These are phyloP conservation scores for Notolabrus celidotus DNA, from an alignment of 2,797 vertebrate genomes.

Conservation along the genomic window DNA sequence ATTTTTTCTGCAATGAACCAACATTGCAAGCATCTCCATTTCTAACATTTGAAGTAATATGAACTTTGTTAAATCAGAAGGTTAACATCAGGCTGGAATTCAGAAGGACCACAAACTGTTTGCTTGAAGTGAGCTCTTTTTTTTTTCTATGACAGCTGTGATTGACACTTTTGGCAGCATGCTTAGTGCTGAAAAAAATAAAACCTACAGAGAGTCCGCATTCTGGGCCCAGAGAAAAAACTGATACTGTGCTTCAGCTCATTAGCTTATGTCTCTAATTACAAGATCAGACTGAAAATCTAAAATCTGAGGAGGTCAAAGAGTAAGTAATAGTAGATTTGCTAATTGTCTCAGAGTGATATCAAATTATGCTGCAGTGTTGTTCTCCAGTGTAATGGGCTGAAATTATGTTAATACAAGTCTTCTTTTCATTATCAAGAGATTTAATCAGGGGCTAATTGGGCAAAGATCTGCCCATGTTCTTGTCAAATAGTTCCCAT, in stretches of 20 bases:
- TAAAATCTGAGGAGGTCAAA: constrained; percentile 29
- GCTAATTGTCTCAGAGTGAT: constrained; percentile 40
- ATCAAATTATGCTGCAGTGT: constrained; percentile 44
- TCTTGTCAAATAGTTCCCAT: constrained; percentile 15
- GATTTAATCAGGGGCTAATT: constrained; percentile 57
- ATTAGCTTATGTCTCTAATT: constrained; percentile 26
- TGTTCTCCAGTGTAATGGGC: constrained; percentile 46
- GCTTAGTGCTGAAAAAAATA: background rate
- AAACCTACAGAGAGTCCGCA: constrained; percentile 29
- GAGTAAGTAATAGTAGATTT: constrained; percentile 33
- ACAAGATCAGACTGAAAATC: background rate
- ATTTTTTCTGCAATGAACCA: background rate
- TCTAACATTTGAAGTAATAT: constrained; percentile 2
- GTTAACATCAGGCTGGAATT: no score
- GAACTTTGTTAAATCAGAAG: constrained; percentile 8
- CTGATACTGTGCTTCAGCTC: constrained; percentile 10
- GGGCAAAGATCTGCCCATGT: constrained; percentile 17
- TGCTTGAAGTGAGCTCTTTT: constrained; percentile 1
- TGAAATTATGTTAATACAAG: constrained; percentile 40
- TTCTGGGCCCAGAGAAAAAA: constrained; percentile 15
- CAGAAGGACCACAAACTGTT: constrained; percentile 16
- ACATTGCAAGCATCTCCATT: background rate
- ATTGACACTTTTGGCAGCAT: constrained; percentile 16
- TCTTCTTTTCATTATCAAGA: constrained; percentile 37
- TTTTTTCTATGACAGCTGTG: constrained; percentile 8